Conservation (phyloP, 2,797 vertebrate genomes). For the Hydrophis major region DNA sequence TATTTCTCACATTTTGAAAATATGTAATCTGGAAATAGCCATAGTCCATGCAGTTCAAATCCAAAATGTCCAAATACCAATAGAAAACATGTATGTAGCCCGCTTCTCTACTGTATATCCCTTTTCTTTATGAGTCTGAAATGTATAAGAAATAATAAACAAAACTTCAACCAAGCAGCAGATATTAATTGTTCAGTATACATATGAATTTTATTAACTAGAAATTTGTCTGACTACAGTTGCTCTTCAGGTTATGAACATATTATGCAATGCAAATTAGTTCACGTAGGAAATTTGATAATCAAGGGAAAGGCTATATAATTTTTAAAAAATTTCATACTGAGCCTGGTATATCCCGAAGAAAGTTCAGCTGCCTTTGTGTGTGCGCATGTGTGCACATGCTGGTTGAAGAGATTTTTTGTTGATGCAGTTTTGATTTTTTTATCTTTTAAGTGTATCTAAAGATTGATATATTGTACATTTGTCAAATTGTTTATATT, state of each 20-base stretch:
- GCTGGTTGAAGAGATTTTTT: neutral
- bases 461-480: neutral
- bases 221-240: neutral
- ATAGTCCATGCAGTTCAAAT: neutral
- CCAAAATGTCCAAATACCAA: neutral
- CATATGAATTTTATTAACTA: neutral
- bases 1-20: neutral
- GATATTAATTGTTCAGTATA: neutral
- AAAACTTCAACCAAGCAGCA: neutral
- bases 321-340: neutral
- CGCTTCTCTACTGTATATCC: neutral
- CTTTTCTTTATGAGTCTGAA: neutral
- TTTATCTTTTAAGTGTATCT: neutral
- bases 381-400: fast-evolving
- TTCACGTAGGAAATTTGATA: neutral
- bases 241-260: neutral
- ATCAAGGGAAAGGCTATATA: neutral
- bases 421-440: neutral
- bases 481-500: neutral
- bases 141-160: neutral
- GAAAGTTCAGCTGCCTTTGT: neutral
- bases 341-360: neutral
- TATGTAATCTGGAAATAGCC: neutral
- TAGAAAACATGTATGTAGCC: neutral
- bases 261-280: neutral